A percentile compares a stretch with the other conserved stretches of the same genome.
Evolutionary conservation across 2,797 vertebrate species (phyloP).

Genomic region (Prionace glauca): DNA sequence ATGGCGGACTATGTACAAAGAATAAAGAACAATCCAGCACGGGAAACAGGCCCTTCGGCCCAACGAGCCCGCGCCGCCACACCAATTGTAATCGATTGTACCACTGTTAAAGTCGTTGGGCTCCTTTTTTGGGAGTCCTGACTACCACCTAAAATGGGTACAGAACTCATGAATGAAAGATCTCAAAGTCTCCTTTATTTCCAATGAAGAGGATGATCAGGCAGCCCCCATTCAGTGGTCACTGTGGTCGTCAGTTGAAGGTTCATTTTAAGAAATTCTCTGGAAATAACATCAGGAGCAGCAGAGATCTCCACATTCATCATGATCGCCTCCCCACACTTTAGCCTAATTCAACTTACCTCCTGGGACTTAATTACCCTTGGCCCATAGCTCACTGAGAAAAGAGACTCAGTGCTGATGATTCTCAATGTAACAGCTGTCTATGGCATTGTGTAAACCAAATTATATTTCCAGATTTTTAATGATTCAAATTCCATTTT

Average conservation of each 20-base stretch:
- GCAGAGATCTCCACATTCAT: background rate
- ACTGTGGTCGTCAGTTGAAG: background rate
- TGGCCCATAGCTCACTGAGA: background rate
- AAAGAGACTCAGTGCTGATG: background rate
- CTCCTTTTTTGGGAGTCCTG: background rate
- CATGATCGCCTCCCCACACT: background rate
- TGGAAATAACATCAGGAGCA: background rate
- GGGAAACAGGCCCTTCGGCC: no score
- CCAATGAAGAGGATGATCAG: background rate
- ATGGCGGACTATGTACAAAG: background rate
- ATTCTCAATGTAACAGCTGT: background rate
- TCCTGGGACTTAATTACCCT: background rate
- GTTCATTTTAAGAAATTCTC: background rate
- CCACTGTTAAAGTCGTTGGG: background rate
- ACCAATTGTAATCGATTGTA: no score
- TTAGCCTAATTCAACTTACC: background rate
- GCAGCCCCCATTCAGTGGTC: background rate
- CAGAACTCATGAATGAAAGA: background rate
- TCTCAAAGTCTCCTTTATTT: background rate
- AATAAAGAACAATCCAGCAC: no score
- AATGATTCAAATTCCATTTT: no score
- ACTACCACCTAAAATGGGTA: background rate
- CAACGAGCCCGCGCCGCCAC: no score
- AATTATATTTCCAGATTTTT: no score
- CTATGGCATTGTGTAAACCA: background rate